A percentile compares a stretch with the other conserved stretches of the same genome.
Evolutionary conservation across 1,140 invertebrate genomes (phyloP).

Genomic region (Drosophila sechellia): DNA sequence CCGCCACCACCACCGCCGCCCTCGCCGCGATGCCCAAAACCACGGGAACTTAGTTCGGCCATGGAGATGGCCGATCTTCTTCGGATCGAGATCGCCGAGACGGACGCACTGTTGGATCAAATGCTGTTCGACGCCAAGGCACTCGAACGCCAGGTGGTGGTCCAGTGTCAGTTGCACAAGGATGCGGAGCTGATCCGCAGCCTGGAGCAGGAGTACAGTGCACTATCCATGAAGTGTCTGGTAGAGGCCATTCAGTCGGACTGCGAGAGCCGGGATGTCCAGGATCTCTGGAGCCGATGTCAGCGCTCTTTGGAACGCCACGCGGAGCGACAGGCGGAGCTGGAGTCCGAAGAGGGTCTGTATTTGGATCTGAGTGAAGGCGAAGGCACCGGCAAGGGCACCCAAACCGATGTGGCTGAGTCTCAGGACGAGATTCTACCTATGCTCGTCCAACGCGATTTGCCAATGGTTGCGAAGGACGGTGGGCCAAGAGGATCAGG

Average conservation of each 20-base stretch:
- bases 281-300: not conserved
- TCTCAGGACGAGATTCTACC: not conserved
- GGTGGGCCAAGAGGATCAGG: not conserved
- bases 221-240: constrained; percentile 14
- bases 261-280: constrained; percentile 2
- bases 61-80: constrained; percentile 17
- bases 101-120: constrained; percentile 39
- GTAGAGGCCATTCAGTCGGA: constrained; percentile 14
- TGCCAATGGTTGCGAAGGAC: not conserved
- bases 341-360: not conserved
- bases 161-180: constrained; percentile 35
- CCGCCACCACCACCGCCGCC: constrained; percentile 57
- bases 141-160: constrained; percentile 30
- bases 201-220: constrained; percentile 46
- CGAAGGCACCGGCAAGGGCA: constrained; percentile 4
- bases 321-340: not conserved
- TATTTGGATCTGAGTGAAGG: not conserved
- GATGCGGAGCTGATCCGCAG: constrained; percentile 47
- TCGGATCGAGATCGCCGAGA: constrained; percentile 22
- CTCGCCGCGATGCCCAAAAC: constrained; percentile 46
- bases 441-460: not conserved
- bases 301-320: not conserved
- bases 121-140: constrained; percentile 38
- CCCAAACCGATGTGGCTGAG: not conserved
- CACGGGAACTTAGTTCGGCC: constrained; percentile 10